Evolutionary conservation across 1,140 invertebrate species (phyloP).

Genomic region (Potamilus streckersoni): DNA sequence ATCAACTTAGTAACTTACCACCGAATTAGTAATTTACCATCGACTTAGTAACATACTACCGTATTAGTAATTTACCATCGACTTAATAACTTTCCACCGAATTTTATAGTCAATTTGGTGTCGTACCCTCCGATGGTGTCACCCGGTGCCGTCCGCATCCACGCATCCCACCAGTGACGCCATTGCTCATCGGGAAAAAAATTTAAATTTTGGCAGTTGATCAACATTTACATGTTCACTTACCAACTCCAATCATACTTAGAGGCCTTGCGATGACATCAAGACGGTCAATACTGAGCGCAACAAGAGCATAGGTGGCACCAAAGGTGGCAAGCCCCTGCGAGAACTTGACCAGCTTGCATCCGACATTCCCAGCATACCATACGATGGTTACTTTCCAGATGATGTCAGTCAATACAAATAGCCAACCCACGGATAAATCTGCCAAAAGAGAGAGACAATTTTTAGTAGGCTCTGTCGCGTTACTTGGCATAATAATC

Average conservation of each 20-base stretch:
- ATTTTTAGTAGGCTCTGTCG: not conserved
- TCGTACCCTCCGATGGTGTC: too few species aligned
- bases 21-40: too few species aligned
- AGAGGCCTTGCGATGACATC: constrained; percentile 96
- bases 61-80: too few species aligned
- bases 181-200: too few species aligned
- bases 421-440: constrained; percentile 47
- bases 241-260: constrained; percentile 48
- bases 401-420: constrained; percentile 57
- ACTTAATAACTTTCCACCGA: too few species aligned
- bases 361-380: constrained; percentile 52
- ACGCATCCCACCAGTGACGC: too few species aligned
- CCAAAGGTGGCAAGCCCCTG: constrained; percentile 78
- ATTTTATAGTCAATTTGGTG: too few species aligned
- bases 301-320: constrained; percentile 94
- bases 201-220: too few species aligned
- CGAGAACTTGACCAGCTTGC: constrained; percentile 51
- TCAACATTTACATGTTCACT: constrained; percentile 10
- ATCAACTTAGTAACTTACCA: too few species aligned
- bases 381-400: constrained; percentile 58
- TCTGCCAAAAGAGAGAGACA: constrained; percentile 35
- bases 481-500: not conserved
- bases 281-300: constrained; percentile 92
- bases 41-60: too few species aligned
- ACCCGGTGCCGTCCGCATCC: too few species aligned